phyloP scores from a whole-genome alignment of 2,797 vertebrate genomes.

The Calcarius lapponicus region DNA sequence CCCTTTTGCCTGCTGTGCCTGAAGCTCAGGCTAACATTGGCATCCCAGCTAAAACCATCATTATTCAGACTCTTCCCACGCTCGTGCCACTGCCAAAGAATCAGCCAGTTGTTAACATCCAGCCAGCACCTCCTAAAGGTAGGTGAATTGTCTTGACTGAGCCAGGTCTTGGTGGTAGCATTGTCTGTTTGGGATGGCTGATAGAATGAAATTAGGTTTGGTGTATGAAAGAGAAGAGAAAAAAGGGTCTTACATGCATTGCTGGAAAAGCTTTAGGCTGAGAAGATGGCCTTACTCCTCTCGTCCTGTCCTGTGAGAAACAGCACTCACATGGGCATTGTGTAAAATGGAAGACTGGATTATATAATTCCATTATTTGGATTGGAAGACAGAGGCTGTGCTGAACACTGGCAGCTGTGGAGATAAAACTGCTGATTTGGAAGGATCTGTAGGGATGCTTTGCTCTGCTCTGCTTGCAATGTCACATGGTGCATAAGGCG shows the following conservation, averaged over 20 bases:
- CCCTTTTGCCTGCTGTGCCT: slow-evolving; percentile 82
- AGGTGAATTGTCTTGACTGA: not conserved
- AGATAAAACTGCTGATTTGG: not conserved
- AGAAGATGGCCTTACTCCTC: not conserved
- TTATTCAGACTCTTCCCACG: slow-evolving; percentile 89
- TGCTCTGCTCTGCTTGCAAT: not conserved
- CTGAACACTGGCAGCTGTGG: not conserved
- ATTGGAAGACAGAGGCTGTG: not conserved
- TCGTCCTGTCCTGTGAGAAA: not conserved
- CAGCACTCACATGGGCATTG: not conserved
- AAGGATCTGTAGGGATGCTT: not conserved
- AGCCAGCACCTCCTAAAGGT: slow-evolving; percentile 88
- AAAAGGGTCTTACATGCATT: not conserved
- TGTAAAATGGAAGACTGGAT: not conserved
- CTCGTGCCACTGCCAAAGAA: slow-evolving; percentile 84
- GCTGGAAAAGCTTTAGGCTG: not conserved
- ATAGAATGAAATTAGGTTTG: not conserved
- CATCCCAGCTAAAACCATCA: slow-evolving; percentile 88
- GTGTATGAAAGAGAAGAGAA: not conserved
- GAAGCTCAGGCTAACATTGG: slow-evolving; percentile 76
- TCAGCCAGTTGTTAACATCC: slow-evolving; percentile 82
- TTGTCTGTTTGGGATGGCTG: not conserved
- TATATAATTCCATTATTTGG: not conserved
- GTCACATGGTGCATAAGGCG: not conserved
- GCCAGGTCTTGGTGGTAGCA: not conserved